Percentiles rank a stretch among this genome's conserved stretches.
These are phyloP conservation scores for Crioceris asparagi DNA, from an alignment of 2,888 invertebrate genomes.

Conservation along the genomic window DNA sequence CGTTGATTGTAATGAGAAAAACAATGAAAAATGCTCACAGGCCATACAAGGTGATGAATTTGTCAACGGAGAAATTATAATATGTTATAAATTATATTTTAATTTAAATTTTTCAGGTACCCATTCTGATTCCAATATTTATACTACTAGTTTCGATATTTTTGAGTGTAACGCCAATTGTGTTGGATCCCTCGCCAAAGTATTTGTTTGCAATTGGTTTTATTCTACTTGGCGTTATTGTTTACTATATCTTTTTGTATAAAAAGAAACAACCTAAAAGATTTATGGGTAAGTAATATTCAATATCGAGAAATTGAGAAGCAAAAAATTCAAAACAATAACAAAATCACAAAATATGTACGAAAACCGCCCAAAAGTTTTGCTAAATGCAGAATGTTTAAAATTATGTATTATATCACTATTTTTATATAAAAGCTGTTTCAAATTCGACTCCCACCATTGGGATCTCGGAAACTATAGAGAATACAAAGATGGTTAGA, in stretches of 20 bases:
- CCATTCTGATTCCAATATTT: conserved; percentile 60
- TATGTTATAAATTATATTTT: no score
- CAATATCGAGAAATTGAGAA: background rate
- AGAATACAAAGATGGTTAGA: no score
- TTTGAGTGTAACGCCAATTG: conserved; percentile 62
- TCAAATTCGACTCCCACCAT: no score
- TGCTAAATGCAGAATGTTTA: no score
- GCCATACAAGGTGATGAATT: conserved; percentile 52
- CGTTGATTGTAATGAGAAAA: conserved; percentile 59
- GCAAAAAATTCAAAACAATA: background rate
- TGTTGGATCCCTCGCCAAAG: conserved; percentile 63
- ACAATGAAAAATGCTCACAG: conserved; percentile 57
- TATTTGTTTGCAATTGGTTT: conserved; percentile 67
- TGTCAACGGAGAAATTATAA: no score
- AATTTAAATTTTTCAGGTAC: conserved; percentile 42
- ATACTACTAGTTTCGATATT: conserved; percentile 61
- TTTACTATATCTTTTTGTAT: conserved; percentile 69
- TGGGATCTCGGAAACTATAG: no score
- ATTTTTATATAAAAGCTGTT: no score
- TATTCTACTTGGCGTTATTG: conserved; percentile 53
- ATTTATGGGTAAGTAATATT: conserved; percentile 47
- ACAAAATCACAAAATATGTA: background rate
- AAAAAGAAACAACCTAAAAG: conserved; percentile 50
- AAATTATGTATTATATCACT: conserved; percentile 1
- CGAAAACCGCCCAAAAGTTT: no score